Evolutionary conservation across 2,797 vertebrate species (phyloP).

Genomic region (Gephyroberyx darwinii): DNA sequence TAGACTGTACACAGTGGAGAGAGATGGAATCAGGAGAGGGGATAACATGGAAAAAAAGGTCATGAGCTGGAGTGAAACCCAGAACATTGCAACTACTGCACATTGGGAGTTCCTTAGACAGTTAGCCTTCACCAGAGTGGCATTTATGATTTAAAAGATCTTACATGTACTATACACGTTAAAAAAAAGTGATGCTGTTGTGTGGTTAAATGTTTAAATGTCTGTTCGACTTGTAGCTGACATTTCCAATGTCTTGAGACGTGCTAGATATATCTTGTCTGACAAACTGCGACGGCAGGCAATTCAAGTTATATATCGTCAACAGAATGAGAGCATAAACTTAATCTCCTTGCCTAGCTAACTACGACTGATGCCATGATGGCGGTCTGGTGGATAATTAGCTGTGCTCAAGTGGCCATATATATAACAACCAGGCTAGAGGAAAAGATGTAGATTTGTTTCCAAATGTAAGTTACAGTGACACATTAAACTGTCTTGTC

Average conservation of each 20-base stretch:
- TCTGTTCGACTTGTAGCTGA: slow-evolving; percentile 1
- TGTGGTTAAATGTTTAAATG: neutral
- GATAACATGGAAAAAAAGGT: slow-evolving; percentile 9
- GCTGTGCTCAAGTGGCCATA: too few species aligned
- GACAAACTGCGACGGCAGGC: slow-evolving; percentile 1
- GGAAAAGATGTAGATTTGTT: too few species aligned
- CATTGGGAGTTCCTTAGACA: too few species aligned
- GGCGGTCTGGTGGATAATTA: too few species aligned
- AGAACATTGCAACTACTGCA: too few species aligned
- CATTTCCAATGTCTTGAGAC: slow-evolving; percentile 5
- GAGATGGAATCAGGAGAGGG: neutral
- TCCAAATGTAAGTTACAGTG: too few species aligned
- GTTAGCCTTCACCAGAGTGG: neutral
- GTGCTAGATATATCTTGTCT: neutral
- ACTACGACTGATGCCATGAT: too few species aligned
- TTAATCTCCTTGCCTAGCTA: too few species aligned
- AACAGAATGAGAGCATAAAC: too few species aligned
- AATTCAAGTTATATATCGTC: neutral
- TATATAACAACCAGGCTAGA: too few species aligned
- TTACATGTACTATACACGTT: slow-evolving; percentile 17
- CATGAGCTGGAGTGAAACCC: slow-evolving; percentile 1
- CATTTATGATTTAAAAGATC: slow-evolving; percentile 17
- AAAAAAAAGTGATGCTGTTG: neutral
- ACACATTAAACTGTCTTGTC: too few species aligned
- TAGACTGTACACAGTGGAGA: neutral